Base-by-base conservation (phyloP, 2,797 vertebrate genomes). In the Sebastiscus albofasciatus region DNA sequence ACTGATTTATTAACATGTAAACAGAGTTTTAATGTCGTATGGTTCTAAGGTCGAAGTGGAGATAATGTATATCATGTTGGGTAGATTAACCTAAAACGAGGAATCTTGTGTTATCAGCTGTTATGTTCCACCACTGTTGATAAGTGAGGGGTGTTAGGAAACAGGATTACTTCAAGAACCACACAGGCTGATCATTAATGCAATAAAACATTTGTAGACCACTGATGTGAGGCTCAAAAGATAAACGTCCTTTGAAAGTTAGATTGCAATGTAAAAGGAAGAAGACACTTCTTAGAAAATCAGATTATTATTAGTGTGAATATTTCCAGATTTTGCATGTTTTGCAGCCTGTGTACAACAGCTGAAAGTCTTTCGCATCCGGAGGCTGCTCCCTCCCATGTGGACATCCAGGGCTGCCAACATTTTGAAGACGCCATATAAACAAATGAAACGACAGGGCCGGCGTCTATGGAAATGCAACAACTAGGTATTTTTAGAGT, bases 401-500 rank as follows among this genome's bases (percentile, higher is more conserved):
- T 88, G 86, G 74, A 83, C 83, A 20, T 75, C n/a, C 33, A 56
- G 61, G 58, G 58, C 56, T 90, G 84, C 87, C 85, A 90, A 67
- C 71, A 79, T 80, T 46, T 72, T 84, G 59, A 88, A 82, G 89
- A 89, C 82, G 27, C 62, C 86, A 54, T 56, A 49, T 92, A 91
- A 91, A 91, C 89, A 93, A 83, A 88, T 70, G 83, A 66, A 74
- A 66, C 56, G 22, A 80, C 86, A 69, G 83, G 69, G 76, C 59
- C 60, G 2, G 64, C 71, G 82, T 87, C 87, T 78, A 36, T 90
- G 83, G 86, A 87, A 88, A 91, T 60, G 78, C 84, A 87, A 81
- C 87, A 83, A 29, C 68, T 71, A 75, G 84, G 78, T 93, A 91
- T 93, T 94, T 93, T 90, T 92, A 90, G 91, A 87, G 74, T 27